Evolutionary conservation across 2,888 invertebrate genomes (phyloP).

Genomic region (Drosophila ochracea): DNA sequence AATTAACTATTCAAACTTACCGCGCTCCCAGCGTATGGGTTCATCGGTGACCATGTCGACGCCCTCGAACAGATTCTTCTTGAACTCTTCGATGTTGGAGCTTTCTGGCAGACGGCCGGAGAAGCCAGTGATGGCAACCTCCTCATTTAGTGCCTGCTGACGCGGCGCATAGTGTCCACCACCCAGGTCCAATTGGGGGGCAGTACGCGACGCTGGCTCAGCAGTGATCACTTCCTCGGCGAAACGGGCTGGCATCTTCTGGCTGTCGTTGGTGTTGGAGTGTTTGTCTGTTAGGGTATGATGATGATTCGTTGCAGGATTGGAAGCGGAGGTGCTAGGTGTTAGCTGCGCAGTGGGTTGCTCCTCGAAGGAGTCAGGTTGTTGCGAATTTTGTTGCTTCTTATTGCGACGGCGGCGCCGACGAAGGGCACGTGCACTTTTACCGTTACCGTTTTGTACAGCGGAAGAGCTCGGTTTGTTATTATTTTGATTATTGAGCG

Average conservation of each 20-base stretch:
- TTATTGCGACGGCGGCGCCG: constrained; percentile 82
- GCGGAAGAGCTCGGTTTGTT: constrained; percentile 45
- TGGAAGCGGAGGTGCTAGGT: constrained; percentile 60
- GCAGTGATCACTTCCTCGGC: constrained; percentile 86
- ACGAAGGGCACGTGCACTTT: constrained; percentile 77
- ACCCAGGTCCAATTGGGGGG: constrained; percentile 80
- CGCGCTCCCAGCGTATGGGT: constrained; percentile 94
- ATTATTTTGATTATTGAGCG: constrained; percentile 62
- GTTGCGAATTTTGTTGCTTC: constrained; percentile 72
- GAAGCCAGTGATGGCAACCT: constrained; percentile 93
- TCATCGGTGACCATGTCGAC: constrained; percentile 97
- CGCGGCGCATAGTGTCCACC: constrained; percentile 76
- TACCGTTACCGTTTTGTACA: constrained; percentile 69
- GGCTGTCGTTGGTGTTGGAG: not conserved
- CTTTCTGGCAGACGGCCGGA: constrained; percentile 97
- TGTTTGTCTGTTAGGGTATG: constrained; percentile 39
- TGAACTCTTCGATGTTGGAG: constrained; percentile 96
- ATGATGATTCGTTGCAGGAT: constrained; percentile 39
- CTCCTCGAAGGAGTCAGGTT: constrained; percentile 67
- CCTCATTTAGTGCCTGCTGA: constrained; percentile 85
- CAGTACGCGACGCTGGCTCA: constrained; percentile 75
- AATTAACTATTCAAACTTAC: constrained; percentile 80
- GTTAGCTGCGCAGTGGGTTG: constrained; percentile 64
- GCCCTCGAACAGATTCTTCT: constrained; percentile 94
- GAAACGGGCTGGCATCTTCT: constrained; percentile 89